phyloP scores from a whole-genome alignment of 2,113 vertebrate species.

The Trogon melanurus region DNA sequence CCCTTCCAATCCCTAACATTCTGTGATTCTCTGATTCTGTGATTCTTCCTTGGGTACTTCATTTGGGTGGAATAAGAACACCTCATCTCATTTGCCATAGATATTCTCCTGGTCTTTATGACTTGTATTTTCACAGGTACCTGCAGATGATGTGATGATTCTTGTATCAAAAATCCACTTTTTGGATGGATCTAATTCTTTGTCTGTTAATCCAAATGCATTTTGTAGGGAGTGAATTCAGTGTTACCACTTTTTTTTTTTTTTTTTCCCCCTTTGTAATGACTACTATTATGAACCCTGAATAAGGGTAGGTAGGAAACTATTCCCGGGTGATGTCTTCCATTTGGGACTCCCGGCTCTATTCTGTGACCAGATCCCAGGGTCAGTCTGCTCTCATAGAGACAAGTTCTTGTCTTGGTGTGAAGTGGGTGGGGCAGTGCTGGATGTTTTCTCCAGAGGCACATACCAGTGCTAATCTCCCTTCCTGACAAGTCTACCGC shows the following conservation, averaged over 20 bases:
- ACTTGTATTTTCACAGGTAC: neutral
- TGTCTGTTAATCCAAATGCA: neutral
- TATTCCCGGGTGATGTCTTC: neutral
- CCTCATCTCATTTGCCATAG: neutral
- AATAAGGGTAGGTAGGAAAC: neutral
- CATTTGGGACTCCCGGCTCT: neutral
- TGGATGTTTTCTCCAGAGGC: neutral
- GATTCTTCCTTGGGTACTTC: neutral
- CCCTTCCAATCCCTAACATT: no score
- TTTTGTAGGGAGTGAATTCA: neutral
- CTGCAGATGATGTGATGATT: neutral
- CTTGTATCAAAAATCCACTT: neutral
- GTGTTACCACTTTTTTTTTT: neutral
- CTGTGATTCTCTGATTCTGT: no score
- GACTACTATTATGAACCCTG: neutral
- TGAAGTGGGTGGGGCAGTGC: neutral
- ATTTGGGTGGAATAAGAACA: neutral
- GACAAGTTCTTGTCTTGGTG: neutral
- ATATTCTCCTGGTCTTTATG: neutral
- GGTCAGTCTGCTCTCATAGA: fast-evolving
- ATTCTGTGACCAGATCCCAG: neutral
- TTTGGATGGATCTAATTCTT: neutral
- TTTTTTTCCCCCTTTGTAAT: neutral
- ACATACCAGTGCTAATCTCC: neutral
- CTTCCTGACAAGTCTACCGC: neutral